Evolutionary conservation across 2,888 invertebrate species (phyloP).

Genomic region (Hydrotaea diabolus): DNA sequence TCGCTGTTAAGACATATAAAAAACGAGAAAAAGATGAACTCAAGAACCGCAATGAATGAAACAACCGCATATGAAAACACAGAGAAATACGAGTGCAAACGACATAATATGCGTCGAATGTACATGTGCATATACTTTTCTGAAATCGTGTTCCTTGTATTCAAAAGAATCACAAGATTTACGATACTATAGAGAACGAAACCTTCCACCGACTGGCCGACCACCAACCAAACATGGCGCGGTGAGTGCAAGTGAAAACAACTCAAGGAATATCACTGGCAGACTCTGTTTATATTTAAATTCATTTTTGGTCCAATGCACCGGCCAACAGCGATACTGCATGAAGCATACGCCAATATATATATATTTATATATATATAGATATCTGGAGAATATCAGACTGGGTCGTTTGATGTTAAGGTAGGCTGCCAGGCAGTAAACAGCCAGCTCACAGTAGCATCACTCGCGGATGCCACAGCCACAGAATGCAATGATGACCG

Average conservation of each 20-base stretch:
- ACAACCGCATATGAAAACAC: not conserved
- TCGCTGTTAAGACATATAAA: not conserved
- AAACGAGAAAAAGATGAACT: not conserved
- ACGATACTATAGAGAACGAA: not conserved
- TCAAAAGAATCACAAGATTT: not conserved
- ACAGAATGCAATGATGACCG: not conserved
- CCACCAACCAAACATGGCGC: not conserved
- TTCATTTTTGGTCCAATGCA: not conserved
- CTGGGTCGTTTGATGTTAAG: not conserved
- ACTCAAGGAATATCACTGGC: not conserved
- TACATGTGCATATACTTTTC: not conserved
- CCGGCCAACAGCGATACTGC: not conserved
- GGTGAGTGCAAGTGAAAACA: slow-evolving; percentile 1
- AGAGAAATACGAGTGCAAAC: not conserved
- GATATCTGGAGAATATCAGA: not conserved
- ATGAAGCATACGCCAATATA: not conserved
- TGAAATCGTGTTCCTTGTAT: not conserved
- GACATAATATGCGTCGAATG: too few relatives aligned
- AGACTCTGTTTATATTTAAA: not conserved
- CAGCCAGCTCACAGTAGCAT: not conserved
- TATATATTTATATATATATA: not conserved
- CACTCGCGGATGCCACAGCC: not conserved
- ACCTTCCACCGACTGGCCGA: not conserved
- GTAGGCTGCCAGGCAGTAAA: not conserved
- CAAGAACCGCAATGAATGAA: not conserved